Base-by-base conservation (phyloP, 1,140 invertebrate genomes). In the Cydia pomonella region DNA sequence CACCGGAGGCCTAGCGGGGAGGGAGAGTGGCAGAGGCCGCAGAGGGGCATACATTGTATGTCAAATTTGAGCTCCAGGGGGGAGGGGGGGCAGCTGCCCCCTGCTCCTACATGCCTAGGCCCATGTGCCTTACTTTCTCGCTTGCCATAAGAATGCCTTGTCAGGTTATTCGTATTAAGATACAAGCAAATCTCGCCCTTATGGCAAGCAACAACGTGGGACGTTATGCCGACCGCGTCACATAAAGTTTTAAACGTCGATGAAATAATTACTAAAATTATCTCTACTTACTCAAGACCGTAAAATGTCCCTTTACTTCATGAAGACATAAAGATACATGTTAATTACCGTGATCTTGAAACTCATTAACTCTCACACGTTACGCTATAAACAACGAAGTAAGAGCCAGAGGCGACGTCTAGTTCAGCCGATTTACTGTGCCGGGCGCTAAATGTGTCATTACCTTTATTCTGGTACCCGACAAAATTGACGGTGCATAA, bases 361-460 rank as follows among this genome's bases (percentile, higher is more conserved):
- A 59, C 53, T 59, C 53, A 59, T 59, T 59, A 59, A 59, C 53
- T 59, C 50, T 21, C 53, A 59, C 53, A 59, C 53, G 53, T 21
- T 7, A 10, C n/a, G 53, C 21, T 59, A 23, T 59, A 59, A 59
- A 59, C 53, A 59, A 21, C 53, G 18, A 12, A 23, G 53, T 0
- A 47, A 47, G 12, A 53, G 50, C 53, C 21, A 23, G 53, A 59
- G 10, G 53, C 9, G 53, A 50, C 47, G 21, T 21, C 21, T 59
- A 59, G 18, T 59, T 59, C 21, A 59, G 10, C 7, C 6, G 21
- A 59, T 59, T 59, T 59, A 59, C 53, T 7, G 21, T 21, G 16
- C 21, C 53, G 53, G 21, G 1, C 53, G 21, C 7, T 59, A 59
- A 59, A 59, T 59, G 53, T 59, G 53, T 59, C 50, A 59, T 59